Evolutionary conservation across 92 coral and sea anemone genomes (phyloP).

Genomic region (Porites rus): DNA sequence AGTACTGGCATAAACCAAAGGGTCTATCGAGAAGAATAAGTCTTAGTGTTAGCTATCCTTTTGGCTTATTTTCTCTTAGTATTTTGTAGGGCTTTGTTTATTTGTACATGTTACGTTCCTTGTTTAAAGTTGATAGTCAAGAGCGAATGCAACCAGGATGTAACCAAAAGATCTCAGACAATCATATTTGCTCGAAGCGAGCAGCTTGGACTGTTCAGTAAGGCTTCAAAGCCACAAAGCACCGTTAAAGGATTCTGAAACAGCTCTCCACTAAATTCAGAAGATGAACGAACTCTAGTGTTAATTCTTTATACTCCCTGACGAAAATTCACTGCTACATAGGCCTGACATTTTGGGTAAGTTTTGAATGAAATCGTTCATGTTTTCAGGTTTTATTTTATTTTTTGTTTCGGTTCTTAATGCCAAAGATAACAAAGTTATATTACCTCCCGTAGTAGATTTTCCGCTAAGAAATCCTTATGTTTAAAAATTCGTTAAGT

Average conservation of each 20-base stretch:
- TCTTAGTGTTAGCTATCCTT: neutral
- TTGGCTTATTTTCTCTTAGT: constrained; percentile 11
- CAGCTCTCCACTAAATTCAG: neutral
- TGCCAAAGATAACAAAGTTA: neutral
- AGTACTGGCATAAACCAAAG: constrained; percentile 23
- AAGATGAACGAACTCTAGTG: constrained; percentile 1
- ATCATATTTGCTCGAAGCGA: neutral
- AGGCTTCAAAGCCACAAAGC: neutral
- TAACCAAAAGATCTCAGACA: neutral
- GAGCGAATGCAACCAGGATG: no score
- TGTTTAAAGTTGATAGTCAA: neutral
- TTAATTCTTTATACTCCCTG: neutral
- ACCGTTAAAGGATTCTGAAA: neutral
- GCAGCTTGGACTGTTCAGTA: no score
- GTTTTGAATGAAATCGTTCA: neutral
- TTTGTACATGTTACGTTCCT: neutral
- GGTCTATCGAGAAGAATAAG: constrained; percentile 1
- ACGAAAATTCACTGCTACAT: neutral
- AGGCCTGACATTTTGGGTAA: neutral
- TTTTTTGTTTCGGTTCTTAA: neutral
- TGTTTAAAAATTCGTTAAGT: constrained; percentile 32
- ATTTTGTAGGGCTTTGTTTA: neutral
- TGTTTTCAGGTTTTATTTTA: no score
- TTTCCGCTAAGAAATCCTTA: constrained; percentile 26
- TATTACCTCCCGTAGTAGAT: constrained; percentile 9